Evolutionary conservation across 2,888 invertebrate genomes (phyloP), one percentile per base, ranked within the genome.

Genomic region (Eupithecia insigniata): DNA sequence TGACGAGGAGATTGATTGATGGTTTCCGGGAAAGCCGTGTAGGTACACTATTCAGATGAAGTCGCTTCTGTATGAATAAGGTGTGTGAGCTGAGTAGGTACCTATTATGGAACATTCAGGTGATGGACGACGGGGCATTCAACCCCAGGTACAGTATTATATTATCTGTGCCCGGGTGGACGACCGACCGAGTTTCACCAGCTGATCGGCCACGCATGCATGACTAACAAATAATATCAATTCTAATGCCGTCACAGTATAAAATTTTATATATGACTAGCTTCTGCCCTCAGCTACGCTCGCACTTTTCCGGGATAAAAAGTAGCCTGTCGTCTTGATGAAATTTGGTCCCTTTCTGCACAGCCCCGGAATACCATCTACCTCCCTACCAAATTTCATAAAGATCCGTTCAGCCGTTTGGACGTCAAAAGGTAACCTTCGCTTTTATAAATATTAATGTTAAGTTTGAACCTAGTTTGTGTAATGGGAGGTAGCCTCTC

Each of bases 131-230:
- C 75, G 67, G 74, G 89, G 84, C 91, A 85, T 91, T 92, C 85
- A 92, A 90, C 92, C 87, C 80, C 61, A 10, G 46, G 46, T 10
- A 22, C 22, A 22, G 46, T 51, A 22, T 43, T 43, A 8, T 39
- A 39, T 39, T 39, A 39, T 43, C 43, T 51, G 46, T 51, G 46
- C 10, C 46, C 10, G 78, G 73, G 69, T 79, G 84, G 91, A 79
- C 85, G 93, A 92, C 93, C 93, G 91, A 84, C 92, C 92, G 89
- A 92, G 89, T 90, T 91, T 85, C 84, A 82, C 81, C 92, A 93
- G 92, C 92, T 93, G 93, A 92, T 92, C 91, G 87, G 62, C 55
- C 22, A 77, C 84, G 82, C 84, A 70, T 78, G 80, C 75, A 83
- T 85, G 84, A 85, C 85, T 87, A 84, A 88, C 83, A 85, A 85